Percentiles rank a stretch among this genome's conserved stretches.
phyloP scores from a whole-genome alignment of 2,797 vertebrate genomes.

The Sylvia borin region DNA sequence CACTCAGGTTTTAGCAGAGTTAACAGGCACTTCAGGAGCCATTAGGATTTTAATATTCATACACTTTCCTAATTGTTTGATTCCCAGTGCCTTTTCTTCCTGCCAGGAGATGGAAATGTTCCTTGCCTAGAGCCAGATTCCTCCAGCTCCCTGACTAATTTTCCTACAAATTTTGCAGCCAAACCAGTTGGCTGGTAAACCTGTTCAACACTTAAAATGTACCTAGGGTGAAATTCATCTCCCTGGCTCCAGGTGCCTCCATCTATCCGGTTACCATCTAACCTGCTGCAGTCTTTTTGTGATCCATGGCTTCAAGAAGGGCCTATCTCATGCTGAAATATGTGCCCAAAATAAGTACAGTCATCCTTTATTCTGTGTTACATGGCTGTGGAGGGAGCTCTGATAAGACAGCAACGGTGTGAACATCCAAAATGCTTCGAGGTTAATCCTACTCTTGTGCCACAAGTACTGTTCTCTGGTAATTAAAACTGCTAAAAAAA shows the following conservation, averaged over 20 bases:
- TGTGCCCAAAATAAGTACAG: not conserved
- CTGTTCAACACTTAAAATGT: not conserved
- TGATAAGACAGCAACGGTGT: not conserved
- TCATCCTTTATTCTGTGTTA: not conserved
- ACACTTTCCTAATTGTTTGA: not conserved
- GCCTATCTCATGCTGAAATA: not conserved
- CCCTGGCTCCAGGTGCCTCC: not conserved
- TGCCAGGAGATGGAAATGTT: conserved; percentile 27
- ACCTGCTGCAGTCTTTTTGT: not conserved
- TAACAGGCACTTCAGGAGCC: not conserved
- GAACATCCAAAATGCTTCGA: not conserved
- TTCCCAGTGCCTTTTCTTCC: conserved; percentile 13
- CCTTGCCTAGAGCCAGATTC: not conserved
- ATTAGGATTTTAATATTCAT: conserved; percentile 24
- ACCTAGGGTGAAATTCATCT: not conserved
- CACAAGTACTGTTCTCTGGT: not conserved
- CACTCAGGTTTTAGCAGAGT: not conserved
- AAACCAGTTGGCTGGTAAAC: conserved; percentile 14
- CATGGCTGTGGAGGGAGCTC: not conserved
- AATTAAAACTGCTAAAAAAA: not conserved
- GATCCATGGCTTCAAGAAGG: not conserved
- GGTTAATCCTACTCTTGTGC: not conserved
- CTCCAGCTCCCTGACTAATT: conserved; percentile 36
- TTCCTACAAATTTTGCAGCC: conserved; percentile 37
- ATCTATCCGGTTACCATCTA: not conserved